Conservation (phyloP, 2,797 vertebrate species). For the Erithacus rubecula region DNA sequence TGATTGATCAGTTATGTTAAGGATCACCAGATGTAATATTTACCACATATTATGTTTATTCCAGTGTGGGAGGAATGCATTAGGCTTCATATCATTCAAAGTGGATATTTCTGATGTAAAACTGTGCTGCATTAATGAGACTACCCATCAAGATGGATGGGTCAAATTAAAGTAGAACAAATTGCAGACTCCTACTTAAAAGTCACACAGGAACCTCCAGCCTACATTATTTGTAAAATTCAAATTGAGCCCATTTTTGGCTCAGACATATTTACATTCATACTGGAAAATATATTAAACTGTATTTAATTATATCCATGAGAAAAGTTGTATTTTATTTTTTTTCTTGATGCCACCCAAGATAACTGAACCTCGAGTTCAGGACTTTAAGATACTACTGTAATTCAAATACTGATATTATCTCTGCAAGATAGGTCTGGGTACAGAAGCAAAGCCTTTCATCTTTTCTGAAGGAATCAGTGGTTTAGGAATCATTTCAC, state of each 20-base stretch:
- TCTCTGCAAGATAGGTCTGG: neutral
- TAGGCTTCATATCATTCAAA: conserved; percentile 11
- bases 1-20: conserved; percentile 39
- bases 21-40: conserved; percentile 37
- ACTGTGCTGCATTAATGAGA: conserved; percentile 15
- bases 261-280: conserved; percentile 14
- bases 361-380: neutral
- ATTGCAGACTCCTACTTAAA: conserved; percentile 39
- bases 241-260: neutral
- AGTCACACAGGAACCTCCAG: conserved; percentile 17
- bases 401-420: neutral
- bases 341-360: neutral
- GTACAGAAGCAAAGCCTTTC: neutral
- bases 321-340: neutral
- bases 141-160: conserved; percentile 30
- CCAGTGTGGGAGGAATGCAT: conserved; percentile 25
- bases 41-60: conserved; percentile 34
- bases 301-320: neutral
- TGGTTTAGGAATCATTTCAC: conserved; percentile 11
- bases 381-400: neutral
- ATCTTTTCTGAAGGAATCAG: neutral
- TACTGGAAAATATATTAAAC: neutral
- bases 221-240: neutral
- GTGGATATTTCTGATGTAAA: conserved; percentile 23
- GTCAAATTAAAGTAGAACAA: conserved; percentile 49